Evolutionary conservation across 2,797 vertebrate species (phyloP).

Genomic region (Alosa sapidissima): DNA sequence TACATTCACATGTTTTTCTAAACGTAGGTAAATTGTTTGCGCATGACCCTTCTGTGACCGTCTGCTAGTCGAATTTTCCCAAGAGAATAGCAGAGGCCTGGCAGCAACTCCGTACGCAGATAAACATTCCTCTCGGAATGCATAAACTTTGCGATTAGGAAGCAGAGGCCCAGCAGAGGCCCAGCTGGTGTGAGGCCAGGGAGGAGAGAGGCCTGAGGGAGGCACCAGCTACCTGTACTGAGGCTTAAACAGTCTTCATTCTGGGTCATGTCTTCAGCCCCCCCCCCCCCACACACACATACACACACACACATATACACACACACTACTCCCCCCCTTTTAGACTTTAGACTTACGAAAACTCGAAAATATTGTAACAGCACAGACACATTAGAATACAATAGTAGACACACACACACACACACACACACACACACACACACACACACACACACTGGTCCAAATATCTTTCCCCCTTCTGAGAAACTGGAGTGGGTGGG

Average conservation of each 20-base stretch:
- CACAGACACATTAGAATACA: too few species aligned
- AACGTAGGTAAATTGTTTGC: slow-evolving; percentile 19
- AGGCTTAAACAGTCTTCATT: background rate
- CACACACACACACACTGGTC: background rate
- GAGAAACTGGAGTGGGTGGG: background rate
- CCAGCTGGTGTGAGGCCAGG: slow-evolving; percentile 14
- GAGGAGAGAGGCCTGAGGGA: background rate
- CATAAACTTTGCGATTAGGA: slow-evolving; percentile 31
- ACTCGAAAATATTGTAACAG: too few species aligned
- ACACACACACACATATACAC: too few species aligned
- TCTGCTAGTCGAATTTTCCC: slow-evolving; percentile 34
- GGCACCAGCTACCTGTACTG: background rate
- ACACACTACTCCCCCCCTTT: background rate
- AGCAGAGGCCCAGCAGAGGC: slow-evolving; percentile 24
- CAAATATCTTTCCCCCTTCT: background rate
- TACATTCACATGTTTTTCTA: slow-evolving; percentile 13
- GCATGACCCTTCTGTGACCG: slow-evolving; percentile 25
- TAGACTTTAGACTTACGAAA: too few species aligned
- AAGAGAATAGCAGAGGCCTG: slow-evolving; percentile 29
- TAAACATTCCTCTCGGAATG: slow-evolving; percentile 42
- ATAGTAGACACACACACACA: background rate
- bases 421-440: too few species aligned
- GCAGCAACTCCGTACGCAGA: slow-evolving; percentile 28
- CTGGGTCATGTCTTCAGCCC: background rate
- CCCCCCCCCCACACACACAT: background rate